Conservation (phyloP, 2,888 invertebrate genomes). For the Panzeria rudis region DNA sequence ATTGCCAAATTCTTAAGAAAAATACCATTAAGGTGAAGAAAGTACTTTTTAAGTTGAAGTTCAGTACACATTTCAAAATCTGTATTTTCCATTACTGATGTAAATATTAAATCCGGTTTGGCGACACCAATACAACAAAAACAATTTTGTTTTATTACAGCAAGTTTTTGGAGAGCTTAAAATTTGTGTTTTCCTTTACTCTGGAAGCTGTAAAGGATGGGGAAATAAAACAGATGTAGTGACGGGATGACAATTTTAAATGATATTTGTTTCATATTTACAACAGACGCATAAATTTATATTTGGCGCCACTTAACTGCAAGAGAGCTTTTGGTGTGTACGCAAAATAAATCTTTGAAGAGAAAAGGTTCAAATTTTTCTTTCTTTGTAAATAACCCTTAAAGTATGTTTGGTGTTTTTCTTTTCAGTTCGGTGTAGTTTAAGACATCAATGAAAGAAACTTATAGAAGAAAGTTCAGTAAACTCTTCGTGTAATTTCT, state of each 20-base stretch:
- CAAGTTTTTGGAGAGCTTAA: slow-evolving; percentile 33
- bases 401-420: background rate
- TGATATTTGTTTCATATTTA: background rate
- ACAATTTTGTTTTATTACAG: background rate
- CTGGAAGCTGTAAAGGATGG: background rate
- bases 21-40: too few relatives aligned
- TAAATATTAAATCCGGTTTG: slow-evolving; percentile 31
- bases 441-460: background rate
- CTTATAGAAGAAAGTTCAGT: slow-evolving; percentile 14
- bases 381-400: slow-evolving; percentile 5
- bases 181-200: background rate
- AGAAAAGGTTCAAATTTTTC: background rate
- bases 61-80: too few relatives aligned
- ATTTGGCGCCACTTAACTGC: slow-evolving; percentile 44
- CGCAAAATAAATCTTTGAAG: background rate
- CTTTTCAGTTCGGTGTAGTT: background rate
- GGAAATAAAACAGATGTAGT: background rate
- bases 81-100: too few relatives aligned
- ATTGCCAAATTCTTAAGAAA: too few relatives aligned
- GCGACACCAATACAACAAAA: slow-evolving; percentile 1
- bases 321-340: background rate
- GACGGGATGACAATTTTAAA: slow-evolving; percentile 2
- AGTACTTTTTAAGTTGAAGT: too few relatives aligned
- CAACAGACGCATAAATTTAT: slow-evolving; percentile 33
- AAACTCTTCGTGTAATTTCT: background rate